Base-by-base conservation (phyloP, 2,888 invertebrate species). In the Rhamnusium bicolor region DNA sequence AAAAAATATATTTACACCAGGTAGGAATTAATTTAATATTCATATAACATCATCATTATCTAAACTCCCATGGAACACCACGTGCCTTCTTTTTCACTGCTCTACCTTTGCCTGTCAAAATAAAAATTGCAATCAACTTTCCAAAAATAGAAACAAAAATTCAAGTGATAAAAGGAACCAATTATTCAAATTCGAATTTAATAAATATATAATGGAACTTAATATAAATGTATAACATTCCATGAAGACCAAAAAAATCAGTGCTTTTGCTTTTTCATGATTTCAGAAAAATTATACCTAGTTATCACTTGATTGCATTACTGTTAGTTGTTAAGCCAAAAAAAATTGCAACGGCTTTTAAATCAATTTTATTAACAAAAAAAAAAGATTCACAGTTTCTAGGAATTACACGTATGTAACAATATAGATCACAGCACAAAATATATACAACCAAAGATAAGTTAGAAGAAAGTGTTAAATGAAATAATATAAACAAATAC, bases 71-170 rank as follows among this genome's bases (percentile, higher is more conserved):
- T 18, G 67, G 67, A 67, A 67, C 67, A 40, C 56, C 67, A 56
- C 24, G 6, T 10, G 56, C 3, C 67, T 46, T 24, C 53, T 19
- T 61, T 19, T 10, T 40, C 54, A 46, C 56, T n/a, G 56, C 67
- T 69, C 65, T 82, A 82, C 81, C 82, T 82, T 79, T 77, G 80
- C 82, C 82, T 82, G 81, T 78, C 74, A 77, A 82, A 80, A 80
- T 72, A 80, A 81, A 80, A 78, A 75, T 16, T 61, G 49, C 49
- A 58, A 58, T 58, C 49, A 58, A 49, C 62, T 51, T 54, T 54
- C 32, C 53, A 51, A 18, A 24, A 19, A 19, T 60, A 10, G 14
- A 65, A 67, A 29, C 14, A 24, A 18, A 32, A 60, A 54, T 32
- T 53, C 53, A 29, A 65, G 65, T 51, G 53, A 65, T 18, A 53